Conservation (phyloP, 2,888 invertebrate genomes). For the Acheta domesticus region DNA sequence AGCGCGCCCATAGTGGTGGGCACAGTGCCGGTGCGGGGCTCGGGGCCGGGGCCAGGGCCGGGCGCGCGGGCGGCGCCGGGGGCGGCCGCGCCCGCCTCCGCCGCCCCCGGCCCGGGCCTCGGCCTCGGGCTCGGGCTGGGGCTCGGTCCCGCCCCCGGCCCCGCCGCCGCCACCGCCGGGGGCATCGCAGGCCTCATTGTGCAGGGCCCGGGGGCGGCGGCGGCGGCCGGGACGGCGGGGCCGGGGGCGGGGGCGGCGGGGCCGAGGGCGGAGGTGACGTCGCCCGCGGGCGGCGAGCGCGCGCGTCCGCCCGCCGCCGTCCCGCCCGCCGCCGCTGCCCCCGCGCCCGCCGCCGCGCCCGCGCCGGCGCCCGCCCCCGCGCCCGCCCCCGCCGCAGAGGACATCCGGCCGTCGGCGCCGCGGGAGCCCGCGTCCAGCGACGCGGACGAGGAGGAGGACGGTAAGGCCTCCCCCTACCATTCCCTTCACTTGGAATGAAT, state of each 20-base stretch:
- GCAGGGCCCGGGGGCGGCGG: no score
- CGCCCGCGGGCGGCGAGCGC: background rate
- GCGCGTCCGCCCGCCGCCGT: background rate
- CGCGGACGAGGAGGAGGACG: background rate
- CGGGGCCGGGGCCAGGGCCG: background rate
- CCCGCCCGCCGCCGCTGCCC: background rate
- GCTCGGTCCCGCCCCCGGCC: background rate
- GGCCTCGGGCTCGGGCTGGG: no score
- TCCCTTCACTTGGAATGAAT: no score
- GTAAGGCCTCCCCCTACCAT: no score
- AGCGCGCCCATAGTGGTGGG: background rate
- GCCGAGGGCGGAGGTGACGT: background rate
- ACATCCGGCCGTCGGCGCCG: background rate
- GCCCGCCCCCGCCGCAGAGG: background rate
- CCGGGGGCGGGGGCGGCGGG: background rate
- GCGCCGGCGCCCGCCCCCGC: background rate
- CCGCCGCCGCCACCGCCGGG: background rate
- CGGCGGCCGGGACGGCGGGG: no score
- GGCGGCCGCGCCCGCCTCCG: background rate
- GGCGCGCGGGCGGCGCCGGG: no score
- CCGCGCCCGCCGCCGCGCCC: background rate
- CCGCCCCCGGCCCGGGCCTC: background rate
- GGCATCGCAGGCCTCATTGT: background rate
- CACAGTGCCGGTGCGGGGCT: background rate
- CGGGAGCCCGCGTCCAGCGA: background rate